Conservation (phyloP, 2,888 invertebrate species). For the Cheilosia impressa region DNA sequence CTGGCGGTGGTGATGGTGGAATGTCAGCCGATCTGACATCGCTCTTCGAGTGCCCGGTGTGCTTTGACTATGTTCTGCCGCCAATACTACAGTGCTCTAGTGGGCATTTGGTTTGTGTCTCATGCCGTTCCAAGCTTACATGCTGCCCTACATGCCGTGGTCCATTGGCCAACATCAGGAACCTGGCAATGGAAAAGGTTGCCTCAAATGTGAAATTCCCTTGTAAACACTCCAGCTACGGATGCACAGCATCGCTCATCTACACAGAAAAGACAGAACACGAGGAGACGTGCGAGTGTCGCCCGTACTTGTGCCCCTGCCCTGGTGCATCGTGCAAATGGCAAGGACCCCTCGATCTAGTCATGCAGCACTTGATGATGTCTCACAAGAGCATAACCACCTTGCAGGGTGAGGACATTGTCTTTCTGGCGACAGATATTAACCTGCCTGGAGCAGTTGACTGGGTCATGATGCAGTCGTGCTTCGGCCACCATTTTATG, state of each 20-base stretch:
- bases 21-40: constrained; percentile 95
- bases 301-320: constrained; percentile 99
- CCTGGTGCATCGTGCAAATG: constrained; percentile 99
- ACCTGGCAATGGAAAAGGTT: constrained; percentile 99
- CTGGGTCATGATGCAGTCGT: constrained; percentile 99
- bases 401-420: constrained; percentile 99
- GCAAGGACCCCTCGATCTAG: constrained; percentile 98
- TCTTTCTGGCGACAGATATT: constrained; percentile 99
- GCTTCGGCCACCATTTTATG: constrained; percentile 99
- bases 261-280: constrained; percentile 99
- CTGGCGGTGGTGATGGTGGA: constrained; percentile 83
- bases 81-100: constrained; percentile 99
- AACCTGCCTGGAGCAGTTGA: constrained; percentile 99
- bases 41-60: constrained; percentile 97
- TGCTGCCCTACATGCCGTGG: constrained; percentile 99
- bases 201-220: constrained; percentile 99
- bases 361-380: constrained; percentile 99
- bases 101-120: constrained; percentile 99
- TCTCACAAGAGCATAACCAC: constrained; percentile 99
- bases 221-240: constrained; percentile 98
- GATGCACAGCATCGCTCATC: constrained; percentile 95
- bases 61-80: constrained; percentile 99
- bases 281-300: constrained; percentile 98
- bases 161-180: constrained; percentile 97
- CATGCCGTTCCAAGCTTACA: constrained; percentile 97